phyloP scores from a whole-genome alignment of 2,888 invertebrate genomes.

The Cordilura impudica region DNA sequence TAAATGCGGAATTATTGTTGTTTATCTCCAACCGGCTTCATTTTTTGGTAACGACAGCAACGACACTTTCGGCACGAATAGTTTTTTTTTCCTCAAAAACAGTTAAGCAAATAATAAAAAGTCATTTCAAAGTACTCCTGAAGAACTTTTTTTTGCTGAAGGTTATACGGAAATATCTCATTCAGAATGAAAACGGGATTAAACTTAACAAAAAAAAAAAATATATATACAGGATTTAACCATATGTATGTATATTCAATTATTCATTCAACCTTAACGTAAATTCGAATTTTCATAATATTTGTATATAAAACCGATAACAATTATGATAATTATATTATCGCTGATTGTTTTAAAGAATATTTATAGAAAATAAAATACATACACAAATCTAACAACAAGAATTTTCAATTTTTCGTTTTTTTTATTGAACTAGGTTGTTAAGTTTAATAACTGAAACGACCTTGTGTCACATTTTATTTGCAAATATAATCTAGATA shows the following conservation, averaged over 20 bases:
- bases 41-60: too few relatives aligned
- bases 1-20: too few relatives aligned
- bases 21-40: too few relatives aligned
- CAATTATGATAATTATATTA: slow-evolving; percentile 1
- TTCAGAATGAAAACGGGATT: too few relatives aligned
- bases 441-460: slow-evolving; percentile 67
- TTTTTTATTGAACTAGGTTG: slow-evolving; percentile 60
- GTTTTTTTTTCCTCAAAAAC: too few relatives aligned
- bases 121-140: too few relatives aligned
- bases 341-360: not conserved
- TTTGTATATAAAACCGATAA: not conserved
- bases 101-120: too few relatives aligned
- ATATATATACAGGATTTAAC: too few relatives aligned
- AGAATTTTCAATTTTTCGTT: slow-evolving; percentile 16
- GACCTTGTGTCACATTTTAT: slow-evolving; percentile 67
- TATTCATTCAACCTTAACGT: slow-evolving; percentile 10
- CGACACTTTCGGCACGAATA: too few relatives aligned
- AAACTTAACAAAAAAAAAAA: too few relatives aligned
- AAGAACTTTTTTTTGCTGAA: too few relatives aligned
- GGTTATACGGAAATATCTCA: too few relatives aligned
- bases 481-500: slow-evolving; percentile 45
- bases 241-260: not conserved
- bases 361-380: not conserved
- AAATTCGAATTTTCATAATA: slow-evolving; percentile 21
- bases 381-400: not conserved